These are phyloP conservation scores for Atta texana DNA, from an alignment of 1,140 invertebrate genomes.

Conservation along the genomic window DNA sequence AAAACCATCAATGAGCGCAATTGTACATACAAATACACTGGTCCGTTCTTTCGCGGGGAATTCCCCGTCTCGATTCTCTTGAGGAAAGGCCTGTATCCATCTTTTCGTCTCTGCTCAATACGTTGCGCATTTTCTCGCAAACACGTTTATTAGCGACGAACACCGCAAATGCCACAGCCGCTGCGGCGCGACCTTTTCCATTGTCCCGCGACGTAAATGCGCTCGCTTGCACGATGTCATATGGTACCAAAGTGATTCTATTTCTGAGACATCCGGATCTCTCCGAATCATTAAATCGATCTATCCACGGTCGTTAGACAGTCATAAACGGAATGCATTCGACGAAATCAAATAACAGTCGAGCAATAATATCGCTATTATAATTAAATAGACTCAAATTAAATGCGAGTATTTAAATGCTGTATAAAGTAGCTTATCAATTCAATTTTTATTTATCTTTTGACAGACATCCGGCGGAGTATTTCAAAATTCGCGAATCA, in stretches of 20 bases:
- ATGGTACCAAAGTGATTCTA: background rate
- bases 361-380: background rate
- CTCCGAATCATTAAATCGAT: background rate
- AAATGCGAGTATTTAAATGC: background rate
- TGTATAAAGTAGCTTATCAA: background rate
- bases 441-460: background rate
- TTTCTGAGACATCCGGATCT: conserved; percentile 15
- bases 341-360: background rate
- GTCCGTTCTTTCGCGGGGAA: conserved; percentile 45
- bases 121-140: conserved; percentile 62
- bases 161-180: conserved; percentile 58
- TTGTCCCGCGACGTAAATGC: conserved; percentile 55
- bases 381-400: background rate
- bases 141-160: conserved; percentile 66
- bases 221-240: conserved; percentile 22
- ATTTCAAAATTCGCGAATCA: too few relatives aligned
- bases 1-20: conserved; percentile 2
- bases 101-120: conserved; percentile 52
- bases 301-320: background rate
- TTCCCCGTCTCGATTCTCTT: background rate
- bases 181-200: conserved; percentile 55
- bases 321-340: background rate
- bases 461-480: background rate
- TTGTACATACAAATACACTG: background rate
- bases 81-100: conserved; percentile 37